A percentile compares a stretch with the other conserved stretches of the same genome.
These are phyloP conservation scores for Desmophyllum pertusum DNA, from an alignment of 92 coral and sea anemone genomes.

Conservation along the genomic window DNA sequence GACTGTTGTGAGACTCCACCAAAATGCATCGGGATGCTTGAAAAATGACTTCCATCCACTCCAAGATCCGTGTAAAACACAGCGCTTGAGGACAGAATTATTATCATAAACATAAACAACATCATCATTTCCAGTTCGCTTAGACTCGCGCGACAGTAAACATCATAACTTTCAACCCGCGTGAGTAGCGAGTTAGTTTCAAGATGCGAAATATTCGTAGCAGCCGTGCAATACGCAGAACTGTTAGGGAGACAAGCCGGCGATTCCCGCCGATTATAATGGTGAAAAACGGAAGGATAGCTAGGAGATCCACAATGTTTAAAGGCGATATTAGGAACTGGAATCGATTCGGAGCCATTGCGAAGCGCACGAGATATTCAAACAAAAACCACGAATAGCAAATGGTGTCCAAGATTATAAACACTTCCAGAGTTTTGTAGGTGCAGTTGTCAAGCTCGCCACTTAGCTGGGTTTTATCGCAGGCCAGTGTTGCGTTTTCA, in stretches of 20 bases:
- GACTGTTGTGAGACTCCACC: constrained; percentile 94
- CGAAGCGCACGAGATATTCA: constrained; percentile 86
- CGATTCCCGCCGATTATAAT: constrained; percentile 74
- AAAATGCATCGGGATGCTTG: constrained; percentile 90
- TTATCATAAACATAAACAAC: constrained; percentile 79
- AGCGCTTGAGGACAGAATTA: constrained; percentile 85
- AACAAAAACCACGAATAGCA: constrained; percentile 89
- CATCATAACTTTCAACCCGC: constrained; percentile 93
- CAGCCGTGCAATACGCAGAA: constrained; percentile 76
- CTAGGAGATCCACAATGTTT: constrained; percentile 89
- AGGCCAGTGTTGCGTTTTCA: constrained; percentile 1
- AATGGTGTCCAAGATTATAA: constrained; percentile 67
- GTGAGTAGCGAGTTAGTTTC: constrained; percentile 92
- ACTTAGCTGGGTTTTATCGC: constrained; percentile 7
- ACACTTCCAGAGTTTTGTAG: constrained; percentile 54
- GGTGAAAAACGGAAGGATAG: constrained; percentile 86
- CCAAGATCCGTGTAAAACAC: constrained; percentile 81
- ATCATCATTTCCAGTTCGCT: constrained; percentile 92
- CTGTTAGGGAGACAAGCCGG: constrained; percentile 72
- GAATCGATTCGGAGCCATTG: constrained; percentile 81
- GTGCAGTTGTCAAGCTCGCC: constrained; percentile 11
- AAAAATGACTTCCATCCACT: constrained; percentile 62
- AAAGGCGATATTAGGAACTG: constrained; percentile 78
- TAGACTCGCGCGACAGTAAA: constrained; percentile 89
- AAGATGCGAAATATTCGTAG: constrained; percentile 86